Base-by-base conservation (phyloP, 2,797 vertebrate species). In the Manis javanica region DNA sequence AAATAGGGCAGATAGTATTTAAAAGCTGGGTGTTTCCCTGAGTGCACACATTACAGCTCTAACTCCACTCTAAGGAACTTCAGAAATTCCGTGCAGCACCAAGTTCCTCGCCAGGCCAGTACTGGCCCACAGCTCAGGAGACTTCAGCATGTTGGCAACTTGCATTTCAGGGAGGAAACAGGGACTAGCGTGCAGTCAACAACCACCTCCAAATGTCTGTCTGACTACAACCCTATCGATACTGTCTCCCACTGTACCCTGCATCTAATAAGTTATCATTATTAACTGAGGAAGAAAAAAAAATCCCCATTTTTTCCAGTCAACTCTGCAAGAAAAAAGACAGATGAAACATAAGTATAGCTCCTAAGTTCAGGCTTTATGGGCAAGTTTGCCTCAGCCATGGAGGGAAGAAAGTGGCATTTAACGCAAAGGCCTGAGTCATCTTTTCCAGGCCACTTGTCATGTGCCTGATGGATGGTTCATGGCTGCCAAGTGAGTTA, bases 361-460 rank as follows among this genome's bases (percentile, higher is more conserved):
- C 91, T 84, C 84, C 42, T 75, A 87, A 92, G 83, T 91, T 37
- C 34, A n/a, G 46, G 19, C 34, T 77, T 59, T 42, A 7, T 77
- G 88, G 71, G 24, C 78, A 82, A 90, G 53, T 42, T 66, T n/a
- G 18, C 79, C 13, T 77, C 91, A 89, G 85, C 74, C 94, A 63
- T 16, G 5, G 12, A 97, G 66, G 53, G 82, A 95, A 95, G 87
- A 93, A 55, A 85, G 86, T 93, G 94, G 96, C 57, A 64, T 98
- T 97, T 97, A 95, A 97, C 96, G 89, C 96, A 94, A 95, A 87
- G n/a, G 90, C 81, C 96, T 98, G 98, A 98, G 96, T 98, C 98
- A 98, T 98, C 97, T 97, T 98, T 98, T 98, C 98, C 88, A 96
- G 98, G 97, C 98, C 98, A 97, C 83, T 97, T 98, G 96, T 98